A percentile compares a stretch with the other conserved stretches of the same genome.
phyloP scores from a whole-genome alignment of 2,113 vertebrate species.

The Epinephelus lanceolatus region DNA sequence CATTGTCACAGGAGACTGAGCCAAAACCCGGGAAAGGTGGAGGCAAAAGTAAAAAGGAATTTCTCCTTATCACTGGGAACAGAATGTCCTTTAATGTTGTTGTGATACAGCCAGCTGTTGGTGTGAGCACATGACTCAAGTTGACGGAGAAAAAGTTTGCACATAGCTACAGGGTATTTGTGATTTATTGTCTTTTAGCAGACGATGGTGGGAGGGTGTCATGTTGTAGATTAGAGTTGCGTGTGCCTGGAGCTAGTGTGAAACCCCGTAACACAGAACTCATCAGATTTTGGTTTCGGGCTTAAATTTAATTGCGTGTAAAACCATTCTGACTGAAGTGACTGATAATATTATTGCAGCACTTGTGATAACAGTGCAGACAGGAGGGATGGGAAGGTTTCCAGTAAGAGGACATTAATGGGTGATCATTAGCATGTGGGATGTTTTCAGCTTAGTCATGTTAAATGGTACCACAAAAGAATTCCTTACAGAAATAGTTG shows the following conservation, averaged over 20 bases:
- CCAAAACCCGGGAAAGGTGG: background rate
- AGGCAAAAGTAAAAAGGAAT: slow-evolving; percentile 18
- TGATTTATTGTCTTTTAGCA: slow-evolving; percentile 48
- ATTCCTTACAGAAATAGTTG: slow-evolving; percentile 37
- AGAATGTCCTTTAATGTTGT: slow-evolving; percentile 54
- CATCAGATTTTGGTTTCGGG: slow-evolving; percentile 49
- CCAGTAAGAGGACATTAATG: slow-evolving; percentile 7
- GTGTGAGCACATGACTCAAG: slow-evolving; percentile 39
- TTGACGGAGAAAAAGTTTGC: slow-evolving; percentile 25
- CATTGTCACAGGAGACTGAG: slow-evolving; percentile 21
- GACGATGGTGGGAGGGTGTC: slow-evolving; percentile 11
- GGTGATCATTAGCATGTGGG: slow-evolving; percentile 24
- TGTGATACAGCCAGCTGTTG: slow-evolving; percentile 45
- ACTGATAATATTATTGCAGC: slow-evolving; percentile 43
- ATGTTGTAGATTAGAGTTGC: slow-evolving; percentile 45
- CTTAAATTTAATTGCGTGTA: slow-evolving; percentile 19
- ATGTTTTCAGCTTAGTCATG: slow-evolving; percentile 3
- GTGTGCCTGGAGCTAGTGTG: slow-evolving; percentile 11
- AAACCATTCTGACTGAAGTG: slow-evolving; percentile 24
- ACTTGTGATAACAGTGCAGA: slow-evolving; percentile 31
- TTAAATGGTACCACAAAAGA: slow-evolving; percentile 24
- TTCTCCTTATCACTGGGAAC: slow-evolving; percentile 38
- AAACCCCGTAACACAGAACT: slow-evolving; percentile 27
- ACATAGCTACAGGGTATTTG: slow-evolving; percentile 22
- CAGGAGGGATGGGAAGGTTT: background rate